A percentile compares a stretch with the other conserved stretches of the same genome.
Conservation (phyloP, 2,888 invertebrate species). For the Torymus tubicola region DNA sequence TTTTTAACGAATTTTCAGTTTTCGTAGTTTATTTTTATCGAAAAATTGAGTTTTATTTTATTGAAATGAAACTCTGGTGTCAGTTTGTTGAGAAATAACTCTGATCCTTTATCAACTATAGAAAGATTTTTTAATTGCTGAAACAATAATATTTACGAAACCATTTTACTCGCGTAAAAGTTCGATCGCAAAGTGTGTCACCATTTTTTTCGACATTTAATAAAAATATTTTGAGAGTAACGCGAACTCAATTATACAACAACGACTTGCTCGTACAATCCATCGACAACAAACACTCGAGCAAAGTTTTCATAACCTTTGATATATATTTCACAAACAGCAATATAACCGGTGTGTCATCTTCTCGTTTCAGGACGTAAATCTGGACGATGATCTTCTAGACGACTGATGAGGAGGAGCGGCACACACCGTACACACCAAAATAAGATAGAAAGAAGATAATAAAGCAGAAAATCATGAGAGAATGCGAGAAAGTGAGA, state of each 20-base stretch:
- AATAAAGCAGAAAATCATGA: no score
- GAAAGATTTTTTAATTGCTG: no score
- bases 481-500: not conserved
- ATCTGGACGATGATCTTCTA: constrained; percentile 85
- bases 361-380: constrained; percentile 81
- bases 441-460: constrained; percentile 29
- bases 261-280: constrained; percentile 9
- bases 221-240: constrained; percentile 39
- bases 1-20: no score
- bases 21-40: no score
- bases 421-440: constrained; percentile 8
- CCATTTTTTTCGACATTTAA: constrained; percentile 25
- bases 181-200: constrained; percentile 6
- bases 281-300: not conserved
- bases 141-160: no score
- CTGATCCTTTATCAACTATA: no score
- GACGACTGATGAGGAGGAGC: constrained; percentile 76
- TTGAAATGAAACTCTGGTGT: no score
- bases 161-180: no score
- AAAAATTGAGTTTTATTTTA: no score
- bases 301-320: constrained; percentile 7
- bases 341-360: not conserved
- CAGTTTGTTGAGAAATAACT: no score
- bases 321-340: constrained; percentile 13
- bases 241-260: constrained; percentile 15